Percentiles rank a stretch among this genome's conserved stretches.
These are phyloP conservation scores for Lycodopsis pacificus DNA, from an alignment of 2,797 vertebrate species.

Conservation along the genomic window DNA sequence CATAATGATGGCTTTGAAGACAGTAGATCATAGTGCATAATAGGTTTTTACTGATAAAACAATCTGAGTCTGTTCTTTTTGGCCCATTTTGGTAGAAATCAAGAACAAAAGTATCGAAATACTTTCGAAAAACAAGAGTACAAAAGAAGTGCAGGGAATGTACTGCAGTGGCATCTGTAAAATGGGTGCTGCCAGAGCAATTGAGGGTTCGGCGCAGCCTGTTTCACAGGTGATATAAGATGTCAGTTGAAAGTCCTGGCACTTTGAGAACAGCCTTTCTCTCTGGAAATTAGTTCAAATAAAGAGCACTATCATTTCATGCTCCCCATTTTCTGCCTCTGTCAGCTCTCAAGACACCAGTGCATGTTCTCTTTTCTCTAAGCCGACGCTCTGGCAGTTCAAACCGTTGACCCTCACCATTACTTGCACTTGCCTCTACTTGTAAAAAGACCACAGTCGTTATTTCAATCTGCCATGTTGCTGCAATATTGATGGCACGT, in stretches of 20 bases:
- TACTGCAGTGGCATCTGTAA: slow-evolving; percentile 24
- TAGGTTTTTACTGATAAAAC: slow-evolving; percentile 5
- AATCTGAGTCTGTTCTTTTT: background rate
- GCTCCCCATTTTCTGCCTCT: slow-evolving; percentile 47
- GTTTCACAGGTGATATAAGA: slow-evolving; percentile 44
- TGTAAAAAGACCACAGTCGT: background rate
- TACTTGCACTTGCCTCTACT: slow-evolving; percentile 9
- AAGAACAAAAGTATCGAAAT: background rate
- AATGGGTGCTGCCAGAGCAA: slow-evolving; percentile 33
- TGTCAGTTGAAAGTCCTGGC: slow-evolving; percentile 44
- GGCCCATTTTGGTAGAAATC: background rate
- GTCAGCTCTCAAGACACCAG: slow-evolving; percentile 43
- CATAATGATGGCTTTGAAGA: background rate
- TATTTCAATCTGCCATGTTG: background rate
- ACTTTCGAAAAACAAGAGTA: slow-evolving; percentile 9
- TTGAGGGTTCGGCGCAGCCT: slow-evolving; percentile 2
- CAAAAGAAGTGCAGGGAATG: background rate
- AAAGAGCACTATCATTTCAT: slow-evolving; percentile 50
- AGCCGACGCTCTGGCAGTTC: slow-evolving; percentile 36
- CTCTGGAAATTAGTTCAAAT: slow-evolving; percentile 59
- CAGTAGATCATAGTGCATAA: background rate
- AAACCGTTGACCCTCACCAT: slow-evolving; percentile 45
- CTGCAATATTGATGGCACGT: background rate
- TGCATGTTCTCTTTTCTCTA: slow-evolving; percentile 32
- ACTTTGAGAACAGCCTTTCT: slow-evolving; percentile 47